Evolutionary conservation across 2,888 invertebrate species (phyloP).

Genomic region (Tanypteryx hageni): DNA sequence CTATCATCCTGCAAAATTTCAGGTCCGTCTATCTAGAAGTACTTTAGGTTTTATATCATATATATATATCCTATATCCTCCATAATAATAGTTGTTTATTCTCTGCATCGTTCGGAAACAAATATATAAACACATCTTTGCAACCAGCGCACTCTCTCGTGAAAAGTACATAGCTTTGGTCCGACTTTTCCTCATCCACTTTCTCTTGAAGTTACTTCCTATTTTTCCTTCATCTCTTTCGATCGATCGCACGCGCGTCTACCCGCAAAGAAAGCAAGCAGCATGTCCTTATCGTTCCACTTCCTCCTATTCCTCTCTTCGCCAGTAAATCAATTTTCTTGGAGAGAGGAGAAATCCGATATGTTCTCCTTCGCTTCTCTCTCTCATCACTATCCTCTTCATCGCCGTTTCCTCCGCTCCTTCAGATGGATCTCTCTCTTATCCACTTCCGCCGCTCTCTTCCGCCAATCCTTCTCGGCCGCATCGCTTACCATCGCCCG

Average conservation of each 20-base stretch:
- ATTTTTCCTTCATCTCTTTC: constrained; percentile 28
- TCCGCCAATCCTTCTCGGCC: background rate
- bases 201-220: too few relatives aligned
- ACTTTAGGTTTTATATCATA: too few relatives aligned
- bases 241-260: background rate
- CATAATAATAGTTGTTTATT: too few relatives aligned
- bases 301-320: background rate
- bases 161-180: too few relatives aligned
- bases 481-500: background rate
- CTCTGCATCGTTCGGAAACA: too few relatives aligned
- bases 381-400: too few relatives aligned
- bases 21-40: too few relatives aligned
- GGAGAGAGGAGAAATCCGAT: constrained; percentile 36
- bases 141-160: too few relatives aligned
- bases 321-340: constrained; percentile 40
- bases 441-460: background rate
- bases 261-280: constrained; percentile 26
- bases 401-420: background rate
- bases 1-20: too few relatives aligned
- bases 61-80: too few relatives aligned
- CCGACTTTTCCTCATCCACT: too few relatives aligned
- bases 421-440: background rate
- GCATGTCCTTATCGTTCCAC: background rate
- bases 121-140: too few relatives aligned
- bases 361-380: background rate